A percentile compares a stretch with the other conserved stretches of the same genome.
Conservation (phyloP, 64 coral and sea anemone genomes). For the Stylophora pistillata region DNA sequence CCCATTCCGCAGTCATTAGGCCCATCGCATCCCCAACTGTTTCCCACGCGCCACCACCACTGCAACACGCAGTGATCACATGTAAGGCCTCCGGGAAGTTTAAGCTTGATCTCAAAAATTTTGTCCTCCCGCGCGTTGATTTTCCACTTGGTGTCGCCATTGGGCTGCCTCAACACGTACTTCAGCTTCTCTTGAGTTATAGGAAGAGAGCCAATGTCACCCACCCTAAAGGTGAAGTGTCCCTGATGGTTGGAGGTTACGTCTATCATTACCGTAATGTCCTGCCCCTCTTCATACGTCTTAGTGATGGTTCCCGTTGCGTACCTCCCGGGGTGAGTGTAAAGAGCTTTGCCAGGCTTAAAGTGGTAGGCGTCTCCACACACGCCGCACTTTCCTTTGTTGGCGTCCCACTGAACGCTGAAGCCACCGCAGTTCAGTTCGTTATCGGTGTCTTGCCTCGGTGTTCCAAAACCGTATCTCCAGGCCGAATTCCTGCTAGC, state of each 20-base stretch:
- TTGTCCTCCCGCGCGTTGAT: neutral
- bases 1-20: conserved; percentile 58
- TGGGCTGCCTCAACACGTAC: conserved; percentile 25
- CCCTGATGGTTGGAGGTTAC: conserved; percentile 72
- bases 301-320: conserved; percentile 60
- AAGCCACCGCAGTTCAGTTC: conserved; percentile 69
- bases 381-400: conserved; percentile 66
- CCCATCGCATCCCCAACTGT: conserved; percentile 80
- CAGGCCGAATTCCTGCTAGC: conserved; percentile 60
- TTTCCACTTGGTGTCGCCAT: conserved; percentile 20
- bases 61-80: conserved; percentile 86
- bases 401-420: conserved; percentile 43
- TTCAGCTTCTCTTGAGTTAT: conserved; percentile 56
- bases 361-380: conserved; percentile 69
- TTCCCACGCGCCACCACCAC: conserved; percentile 81
- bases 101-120: conserved; percentile 15
- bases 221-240: conserved; percentile 63
- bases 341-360: neutral
- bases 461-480: conserved; percentile 51
- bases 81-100: conserved; percentile 49
- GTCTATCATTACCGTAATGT: conserved; percentile 37
- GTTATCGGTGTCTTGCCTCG: conserved; percentile 38
- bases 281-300: conserved; percentile 43
- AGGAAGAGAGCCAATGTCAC: conserved; percentile 10
- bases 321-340: conserved; percentile 55